Evolutionary conservation across 2,797 vertebrate genomes (phyloP).

Genomic region (Miichthys miiuy): DNA sequence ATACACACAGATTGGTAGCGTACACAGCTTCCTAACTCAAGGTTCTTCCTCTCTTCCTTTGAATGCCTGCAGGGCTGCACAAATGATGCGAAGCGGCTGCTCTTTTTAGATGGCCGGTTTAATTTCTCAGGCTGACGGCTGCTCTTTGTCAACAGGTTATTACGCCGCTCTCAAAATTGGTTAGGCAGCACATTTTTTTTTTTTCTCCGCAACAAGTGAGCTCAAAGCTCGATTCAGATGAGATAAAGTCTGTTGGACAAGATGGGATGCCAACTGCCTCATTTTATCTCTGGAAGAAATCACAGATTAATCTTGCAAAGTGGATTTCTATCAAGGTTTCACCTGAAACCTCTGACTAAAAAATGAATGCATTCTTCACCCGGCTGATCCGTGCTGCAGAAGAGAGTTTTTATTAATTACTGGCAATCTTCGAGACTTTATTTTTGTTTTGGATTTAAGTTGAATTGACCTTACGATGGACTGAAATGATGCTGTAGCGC

Average conservation of each 20-base stretch:
- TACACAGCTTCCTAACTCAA: neutral
- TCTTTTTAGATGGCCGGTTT: slow-evolving; percentile 60
- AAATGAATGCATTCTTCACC: slow-evolving; percentile 6
- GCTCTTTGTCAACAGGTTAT: slow-evolving; percentile 78
- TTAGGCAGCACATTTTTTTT: slow-evolving; percentile 62
- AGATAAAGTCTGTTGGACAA: slow-evolving; percentile 37
- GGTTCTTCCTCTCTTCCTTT: slow-evolving; percentile 22
- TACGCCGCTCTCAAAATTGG: slow-evolving; percentile 64
- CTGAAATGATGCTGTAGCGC: neutral
- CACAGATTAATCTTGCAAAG: slow-evolving; percentile 13
- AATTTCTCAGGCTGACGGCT: slow-evolving; percentile 66
- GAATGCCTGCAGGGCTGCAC: slow-evolving; percentile 29
- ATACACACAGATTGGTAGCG: neutral
- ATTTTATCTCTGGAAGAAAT: slow-evolving; percentile 37
- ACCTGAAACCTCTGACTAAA: slow-evolving; percentile 9
- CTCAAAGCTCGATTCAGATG: slow-evolving; percentile 55
- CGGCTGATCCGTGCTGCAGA: neutral
- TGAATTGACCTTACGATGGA: slow-evolving; percentile 10
- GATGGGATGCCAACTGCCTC: slow-evolving; percentile 9
- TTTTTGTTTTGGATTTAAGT: slow-evolving; percentile 23
- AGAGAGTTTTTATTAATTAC: slow-evolving; percentile 18
- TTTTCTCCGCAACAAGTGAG: slow-evolving; percentile 38
- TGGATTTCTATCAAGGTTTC: slow-evolving; percentile 39
- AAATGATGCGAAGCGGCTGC: slow-evolving; percentile 64
- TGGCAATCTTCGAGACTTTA: neutral